Conservation (phyloP, 2,888 invertebrate genomes). For the Nesidiocoris tenuis region DNA sequence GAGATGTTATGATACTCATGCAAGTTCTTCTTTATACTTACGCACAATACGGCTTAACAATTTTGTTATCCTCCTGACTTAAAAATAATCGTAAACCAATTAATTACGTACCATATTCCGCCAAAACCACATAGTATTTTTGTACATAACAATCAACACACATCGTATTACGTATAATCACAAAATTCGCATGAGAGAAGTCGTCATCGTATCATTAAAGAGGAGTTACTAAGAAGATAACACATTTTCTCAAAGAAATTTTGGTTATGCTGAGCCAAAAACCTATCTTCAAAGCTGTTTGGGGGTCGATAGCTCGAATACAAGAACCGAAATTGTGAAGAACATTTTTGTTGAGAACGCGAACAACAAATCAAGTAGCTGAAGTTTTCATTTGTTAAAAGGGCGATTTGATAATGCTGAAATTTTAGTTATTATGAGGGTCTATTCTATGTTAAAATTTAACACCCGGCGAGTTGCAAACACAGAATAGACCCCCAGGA, state of each 20-base stretch:
- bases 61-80: neutral
- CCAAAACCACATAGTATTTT: constrained; percentile 14
- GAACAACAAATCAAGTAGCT: too few relatives aligned
- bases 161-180: neutral
- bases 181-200: neutral
- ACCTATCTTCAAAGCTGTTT: neutral
- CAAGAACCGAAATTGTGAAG: too few relatives aligned
- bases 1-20: constrained; percentile 9
- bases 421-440: too few relatives aligned
- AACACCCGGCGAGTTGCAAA: too few relatives aligned
- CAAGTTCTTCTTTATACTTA: constrained; percentile 20
- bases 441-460: too few relatives aligned
- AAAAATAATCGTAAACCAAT: neutral
- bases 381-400: too few relatives aligned
- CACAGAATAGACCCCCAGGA: too few relatives aligned
- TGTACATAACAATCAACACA: neutral
- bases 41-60: constrained; percentile 1
- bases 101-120: constrained; percentile 22
- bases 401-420: too few relatives aligned
- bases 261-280: neutral
- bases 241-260: neutral
- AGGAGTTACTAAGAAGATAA: too few relatives aligned
- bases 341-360: too few relatives aligned
- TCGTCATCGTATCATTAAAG: too few relatives aligned
- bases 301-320: too few relatives aligned